Conservation (phyloP, 2,797 vertebrate species). For the Dryobates pubescens region DNA sequence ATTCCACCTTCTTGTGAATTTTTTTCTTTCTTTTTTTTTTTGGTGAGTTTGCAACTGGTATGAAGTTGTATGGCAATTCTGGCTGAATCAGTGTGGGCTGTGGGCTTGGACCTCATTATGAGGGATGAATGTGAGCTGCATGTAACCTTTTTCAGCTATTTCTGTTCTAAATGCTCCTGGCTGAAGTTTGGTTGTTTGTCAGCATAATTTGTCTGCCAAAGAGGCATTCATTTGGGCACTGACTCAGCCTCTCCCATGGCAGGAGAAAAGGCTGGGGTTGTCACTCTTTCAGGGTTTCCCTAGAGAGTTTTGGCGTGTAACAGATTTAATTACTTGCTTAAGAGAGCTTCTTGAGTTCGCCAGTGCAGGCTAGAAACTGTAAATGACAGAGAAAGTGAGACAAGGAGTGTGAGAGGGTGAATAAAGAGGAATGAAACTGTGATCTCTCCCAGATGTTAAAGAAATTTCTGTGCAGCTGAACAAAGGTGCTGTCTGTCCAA, state of each 20-base stretch:
- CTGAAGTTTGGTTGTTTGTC: background rate
- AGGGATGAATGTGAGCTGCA: background rate
- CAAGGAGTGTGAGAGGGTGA: background rate
- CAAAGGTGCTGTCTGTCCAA: conserved; percentile 71
- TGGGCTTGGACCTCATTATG: background rate
- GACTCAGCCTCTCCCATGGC: background rate
- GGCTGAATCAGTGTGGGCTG: background rate
- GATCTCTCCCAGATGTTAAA: conserved; percentile 63
- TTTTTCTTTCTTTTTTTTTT: background rate
- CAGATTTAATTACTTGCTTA: conserved; percentile 44
- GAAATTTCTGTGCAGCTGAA: conserved; percentile 29
- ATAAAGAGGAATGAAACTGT: conserved; percentile 40
- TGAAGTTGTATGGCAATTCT: background rate
- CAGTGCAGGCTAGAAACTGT: background rate
- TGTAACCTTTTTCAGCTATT: background rate
- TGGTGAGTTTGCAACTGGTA: no score
- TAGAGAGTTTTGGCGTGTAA: conserved; percentile 1
- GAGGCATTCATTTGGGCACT: background rate
- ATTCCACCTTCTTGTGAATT: background rate
- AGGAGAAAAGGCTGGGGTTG: background rate
- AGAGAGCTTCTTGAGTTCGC: conserved; percentile 22
- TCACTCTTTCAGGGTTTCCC: background rate
- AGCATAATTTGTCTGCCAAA: background rate
- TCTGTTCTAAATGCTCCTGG: background rate
- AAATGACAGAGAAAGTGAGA: conserved; percentile 30